Evolutionary conservation across 2,797 vertebrate species (phyloP).

Genomic region (Gadopsis bispinosus): DNA sequence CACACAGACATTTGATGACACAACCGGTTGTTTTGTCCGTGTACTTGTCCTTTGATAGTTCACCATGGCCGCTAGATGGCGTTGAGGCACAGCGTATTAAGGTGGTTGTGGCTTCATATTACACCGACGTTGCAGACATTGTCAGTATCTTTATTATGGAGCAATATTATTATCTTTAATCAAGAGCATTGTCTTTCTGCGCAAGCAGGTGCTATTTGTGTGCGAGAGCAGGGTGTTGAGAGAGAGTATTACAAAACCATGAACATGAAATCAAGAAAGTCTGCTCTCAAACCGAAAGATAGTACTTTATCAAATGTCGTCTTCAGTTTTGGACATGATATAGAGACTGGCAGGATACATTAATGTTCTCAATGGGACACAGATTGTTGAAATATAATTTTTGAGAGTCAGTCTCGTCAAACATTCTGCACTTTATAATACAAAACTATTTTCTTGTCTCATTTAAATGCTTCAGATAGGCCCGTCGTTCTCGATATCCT

Average conservation of each 20-base stretch:
- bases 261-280: too few relatives aligned
- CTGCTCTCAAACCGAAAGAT: too few relatives aligned
- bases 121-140: not conserved
- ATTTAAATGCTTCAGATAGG: not conserved
- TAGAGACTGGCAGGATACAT: not conserved
- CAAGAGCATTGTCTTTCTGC: too few relatives aligned
- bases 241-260: too few relatives aligned
- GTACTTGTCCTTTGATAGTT: not conserved
- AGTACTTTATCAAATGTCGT: not conserved
- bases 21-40: slow-evolving; percentile 24
- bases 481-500: not conserved
- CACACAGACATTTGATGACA: slow-evolving; percentile 21
- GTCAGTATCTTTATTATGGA: too few relatives aligned
- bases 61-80: slow-evolving; percentile 58
- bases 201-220: too few relatives aligned
- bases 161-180: too few relatives aligned
- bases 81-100: not conserved
- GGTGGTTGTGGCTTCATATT: too few relatives aligned
- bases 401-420: not conserved
- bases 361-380: not conserved
- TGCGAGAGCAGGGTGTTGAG: too few relatives aligned
- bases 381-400: not conserved
- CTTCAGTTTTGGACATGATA: not conserved
- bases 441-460: not conserved
- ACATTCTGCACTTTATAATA: not conserved